phyloP scores from a whole-genome alignment of 2,888 invertebrate genomes.

The Phania funesta region DNA sequence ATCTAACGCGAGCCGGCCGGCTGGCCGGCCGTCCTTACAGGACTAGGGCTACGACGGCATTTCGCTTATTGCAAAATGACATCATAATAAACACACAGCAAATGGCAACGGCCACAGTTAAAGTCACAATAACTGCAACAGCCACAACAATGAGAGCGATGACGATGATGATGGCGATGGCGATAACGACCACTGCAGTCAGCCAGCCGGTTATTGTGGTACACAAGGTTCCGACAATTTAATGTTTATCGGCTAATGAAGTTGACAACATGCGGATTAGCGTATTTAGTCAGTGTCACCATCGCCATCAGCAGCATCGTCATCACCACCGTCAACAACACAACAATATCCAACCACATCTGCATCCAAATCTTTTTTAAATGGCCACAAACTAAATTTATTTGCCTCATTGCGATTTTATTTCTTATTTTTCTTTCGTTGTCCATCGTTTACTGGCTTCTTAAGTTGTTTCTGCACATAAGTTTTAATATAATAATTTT shows the following conservation, averaged over 20 bases:
- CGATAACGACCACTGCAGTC: conserved; percentile 27
- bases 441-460: conserved; percentile 33
- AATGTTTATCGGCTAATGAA: conserved; percentile 81
- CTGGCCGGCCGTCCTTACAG: conserved; percentile 71
- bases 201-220: conserved; percentile 29
- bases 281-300: conserved; percentile 74
- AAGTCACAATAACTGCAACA: conserved; percentile 28
- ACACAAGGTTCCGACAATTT: conserved; percentile 72
- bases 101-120: conserved; percentile 37
- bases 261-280: conserved; percentile 81
- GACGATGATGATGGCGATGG: conserved; percentile 8
- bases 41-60: conserved; percentile 51
- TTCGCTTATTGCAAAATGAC: conserved; percentile 49
- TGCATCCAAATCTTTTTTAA: conserved; percentile 19
- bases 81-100: conserved; percentile 46
- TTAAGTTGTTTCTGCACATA: conserved; percentile 44
- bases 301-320: conserved; percentile 34
- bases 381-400: conserved; percentile 59
- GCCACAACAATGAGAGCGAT: conserved; percentile 28
- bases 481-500: conserved; percentile 57
- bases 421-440: conserved; percentile 24
- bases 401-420: conserved; percentile 31
- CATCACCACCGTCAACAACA: not conserved
- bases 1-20: conserved; percentile 77
- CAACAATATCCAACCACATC: not conserved